A percentile compares a stretch with the other conserved stretches of the same genome.
Conservation (phyloP, 1,140 invertebrate species). For the Portunus trituberculatus region DNA sequence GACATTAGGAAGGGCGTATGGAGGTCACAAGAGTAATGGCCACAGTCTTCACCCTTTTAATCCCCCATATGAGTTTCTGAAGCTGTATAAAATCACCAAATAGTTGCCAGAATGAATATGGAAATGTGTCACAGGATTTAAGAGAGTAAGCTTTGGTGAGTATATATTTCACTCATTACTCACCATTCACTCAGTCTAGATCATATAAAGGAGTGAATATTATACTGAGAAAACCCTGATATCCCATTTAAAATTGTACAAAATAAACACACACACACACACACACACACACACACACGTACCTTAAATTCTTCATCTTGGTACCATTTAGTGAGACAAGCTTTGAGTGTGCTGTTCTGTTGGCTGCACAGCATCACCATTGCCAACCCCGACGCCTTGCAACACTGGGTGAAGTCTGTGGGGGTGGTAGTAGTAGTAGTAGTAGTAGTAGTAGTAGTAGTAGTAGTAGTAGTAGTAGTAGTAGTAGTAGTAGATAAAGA, state of each 20-base stretch:
- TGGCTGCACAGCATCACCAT: conserved; percentile 51
- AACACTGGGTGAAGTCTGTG: conserved; percentile 67
- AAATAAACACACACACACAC: not conserved
- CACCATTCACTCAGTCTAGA: not conserved
- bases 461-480: not conserved
- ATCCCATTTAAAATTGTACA: not conserved
- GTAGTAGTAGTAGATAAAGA: not conserved
- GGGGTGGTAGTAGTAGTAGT: not conserved
- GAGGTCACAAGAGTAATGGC: no score
- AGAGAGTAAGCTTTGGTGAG: not conserved
- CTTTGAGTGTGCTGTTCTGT: conserved; percentile 55
- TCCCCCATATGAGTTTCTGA: no score
- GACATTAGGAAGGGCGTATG: no score
- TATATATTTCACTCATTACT: not conserved
- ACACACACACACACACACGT: conserved; percentile 42
- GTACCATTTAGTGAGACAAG: conserved; percentile 55
- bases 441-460: not conserved
- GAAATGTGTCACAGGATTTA: no score
- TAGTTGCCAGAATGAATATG: no score
- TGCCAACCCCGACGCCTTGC: conserved; percentile 36
- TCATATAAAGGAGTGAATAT: not conserved
- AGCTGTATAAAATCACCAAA: no score
- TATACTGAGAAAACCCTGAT: not conserved
- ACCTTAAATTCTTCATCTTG: conserved; percentile 69
- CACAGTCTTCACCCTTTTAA: no score